Base-by-base conservation (phyloP, 2,888 invertebrate genomes). In the Alentia gelatinosa region DNA sequence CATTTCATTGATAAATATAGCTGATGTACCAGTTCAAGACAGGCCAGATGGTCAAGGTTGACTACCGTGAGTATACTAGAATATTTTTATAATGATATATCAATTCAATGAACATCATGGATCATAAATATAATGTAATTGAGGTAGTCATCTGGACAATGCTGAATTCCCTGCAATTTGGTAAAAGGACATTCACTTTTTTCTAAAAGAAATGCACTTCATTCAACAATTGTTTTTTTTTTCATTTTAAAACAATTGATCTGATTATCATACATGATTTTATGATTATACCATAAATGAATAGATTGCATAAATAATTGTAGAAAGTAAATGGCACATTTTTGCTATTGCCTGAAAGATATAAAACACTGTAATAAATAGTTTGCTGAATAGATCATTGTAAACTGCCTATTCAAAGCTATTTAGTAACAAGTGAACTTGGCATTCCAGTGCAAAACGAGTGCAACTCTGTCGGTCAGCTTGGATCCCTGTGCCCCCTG, bases 381-480 rank as follows among this genome's bases (percentile, higher is more conserved):
- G n/a, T n/a, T n/a, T n/a, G n/a, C n/a, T n/a, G n/a, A n/a, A n/a
- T n/a, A n/a, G n/a, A n/a, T n/a, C n/a, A 42, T 42, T 42, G 9
- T 15, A 12, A 12, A 12, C 47, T 12, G 47, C 15, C 15, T 15
- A 15, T 7, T 42, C n/a, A 56, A 42, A 3, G 23, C 19, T 3
- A 19, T 9, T 56, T 3, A n/a, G 19, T 3, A 56, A 19, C 3
- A 56, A n/a, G 47, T 42, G 47, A 9, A 12, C 33, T 40, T 35
- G 12, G 37, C n/a, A 68, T 68, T 83, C 1, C 83, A 83, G 83
- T 83, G 83, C 39, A 40, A 23, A 83, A 83, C 35, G 83, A 83
- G 83, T 83, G 83, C 83, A 83, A 83, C 83, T n/a, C 9, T 39
- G 39, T 83, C 35, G 83, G 83, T 5, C 83, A 83, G 83, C 83